Evolutionary conservation across 2,113 vertebrate species (phyloP), one percentile per base, ranked within the genome.

Genomic region (Seriola aureovittata): DNA sequence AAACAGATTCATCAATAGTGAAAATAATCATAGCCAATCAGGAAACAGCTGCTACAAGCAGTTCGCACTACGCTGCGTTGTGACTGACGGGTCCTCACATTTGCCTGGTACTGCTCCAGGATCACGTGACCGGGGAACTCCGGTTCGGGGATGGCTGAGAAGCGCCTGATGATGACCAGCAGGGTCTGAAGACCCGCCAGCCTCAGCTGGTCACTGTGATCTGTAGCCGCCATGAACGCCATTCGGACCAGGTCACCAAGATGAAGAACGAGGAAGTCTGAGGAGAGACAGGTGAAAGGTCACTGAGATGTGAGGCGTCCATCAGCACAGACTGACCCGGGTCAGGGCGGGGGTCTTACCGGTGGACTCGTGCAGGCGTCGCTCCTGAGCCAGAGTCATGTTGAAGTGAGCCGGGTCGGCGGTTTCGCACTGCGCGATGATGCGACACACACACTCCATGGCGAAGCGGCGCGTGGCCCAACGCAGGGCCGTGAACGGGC

Each of bases 211-310:
- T 97, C 95, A n/a, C 96, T 97, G 77, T 97, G 96, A 92, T 99
- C 97, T 40, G 97, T 99, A 44, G 98, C 97, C 69, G 97, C 97
- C 97, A 99, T 99, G 89, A 99, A 99, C 36, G 98, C 97, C 98
- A 99, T 97, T 38, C 97, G 97, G 62, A 99, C 96, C 94, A 99
- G 94, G 58, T 98, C 97, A 13, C 96, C 96, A 70, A 99, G 96
- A 90, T 99, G 97, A 25, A 98, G 92, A 17, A 99, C 97, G 86
- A 99, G 93, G 91, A 97, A 97, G 88, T 99, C 97, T 96, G 92
- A 64, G 62, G 52, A 44, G 84, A 17, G 77, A 80, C 50, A 63
- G 3, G 12, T 1, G 32, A 42, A 19, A 14, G 42, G 42, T 81
- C 32, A 78, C 0, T 0, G 17, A 21, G 29, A 34, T 32, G n/a